phyloP scores from a whole-genome alignment of 2,888 invertebrate genomes.

The Drosophila mayaguana region DNA sequence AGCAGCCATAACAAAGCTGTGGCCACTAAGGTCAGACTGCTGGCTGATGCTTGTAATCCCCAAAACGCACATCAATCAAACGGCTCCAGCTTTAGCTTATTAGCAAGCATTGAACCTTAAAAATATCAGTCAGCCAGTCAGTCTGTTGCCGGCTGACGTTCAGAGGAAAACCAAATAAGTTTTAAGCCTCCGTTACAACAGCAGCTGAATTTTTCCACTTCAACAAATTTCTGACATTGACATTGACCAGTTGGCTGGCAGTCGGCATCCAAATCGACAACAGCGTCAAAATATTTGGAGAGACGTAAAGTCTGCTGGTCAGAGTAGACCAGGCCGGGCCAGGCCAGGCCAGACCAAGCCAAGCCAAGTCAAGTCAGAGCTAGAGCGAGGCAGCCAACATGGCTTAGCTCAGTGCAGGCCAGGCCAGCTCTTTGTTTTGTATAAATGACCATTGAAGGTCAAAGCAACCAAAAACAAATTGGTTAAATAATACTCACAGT shows the following conservation, averaged over 20 bases:
- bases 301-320: conserved; percentile 60
- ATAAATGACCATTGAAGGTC: conserved; percentile 79
- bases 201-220: conserved; percentile 71
- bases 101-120: conserved; percentile 66
- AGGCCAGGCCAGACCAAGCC: conserved; percentile 18
- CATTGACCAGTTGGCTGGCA: conserved; percentile 72
- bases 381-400: conserved; percentile 8
- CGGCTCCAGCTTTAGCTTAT: conserved; percentile 57
- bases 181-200: conserved; percentile 51
- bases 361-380: no score
- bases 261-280: conserved; percentile 62
- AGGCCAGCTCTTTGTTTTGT: conserved; percentile 62
- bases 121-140: conserved; percentile 33
- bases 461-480: conserved; percentile 65
- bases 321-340: conserved; percentile 6
- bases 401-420: conserved; percentile 19
- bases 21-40: conserved; percentile 54
- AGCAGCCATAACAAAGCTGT: conserved; percentile 38
- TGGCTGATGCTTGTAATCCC: conserved; percentile 62
- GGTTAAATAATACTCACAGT: conserved; percentile 63
- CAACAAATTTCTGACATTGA: conserved; percentile 80
- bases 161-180: conserved; percentile 35
- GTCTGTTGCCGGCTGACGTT: conserved; percentile 18
- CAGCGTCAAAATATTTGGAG: conserved; percentile 75
- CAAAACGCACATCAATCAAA: conserved; percentile 72